Base-by-base conservation (phyloP, 2,113 vertebrate genomes). In the Lasiurus cinereus region DNA sequence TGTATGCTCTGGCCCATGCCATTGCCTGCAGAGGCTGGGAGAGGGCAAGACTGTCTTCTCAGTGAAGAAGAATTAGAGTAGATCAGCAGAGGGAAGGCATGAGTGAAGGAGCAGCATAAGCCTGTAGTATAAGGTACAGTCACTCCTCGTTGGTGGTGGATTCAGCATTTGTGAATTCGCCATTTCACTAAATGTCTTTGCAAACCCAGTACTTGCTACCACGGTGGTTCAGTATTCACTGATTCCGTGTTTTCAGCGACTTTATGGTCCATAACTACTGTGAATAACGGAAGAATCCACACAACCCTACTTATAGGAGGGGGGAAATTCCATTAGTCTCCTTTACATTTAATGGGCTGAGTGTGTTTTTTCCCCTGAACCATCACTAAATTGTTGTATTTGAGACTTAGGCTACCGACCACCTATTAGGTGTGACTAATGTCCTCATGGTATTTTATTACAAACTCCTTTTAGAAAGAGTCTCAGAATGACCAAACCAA, bases 351-450 rank as follows among this genome's bases (percentile, higher is more conserved):
- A 83, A 14, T 83, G 62, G 77, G 19, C n/a, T 72, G 33, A 15
- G 39, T 27, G 27, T n/a, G 19, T 33, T 59, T 56, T 82, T 31
- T 69, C 39, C 73, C 86, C 90, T 67, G 88, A 92, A 39, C n/a
- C 9, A 84, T 90, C n/a, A 72, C 56, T 74, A n/a, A 90, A 76
- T 72, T 82, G 10, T 50, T 84, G 43, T 52, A 22, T 83, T 87
- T 83, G 62, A 88, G 33, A 43, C 33, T 43, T 77, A 48, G 59
- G 29, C 33, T 76, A 5, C 27, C 22, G 54, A 50, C 39, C 16
- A 77, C 59, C 46, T 70, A 85, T 90, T 72, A 76, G 84, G 50
- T 22, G 2, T 78, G 70, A 62, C 24, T 33, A 62, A 46, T 36
- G 1, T 39, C 43, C 2, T 89, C 74, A 66, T 59, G 16, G 43